Evolutionary conservation across 2,797 vertebrate species (phyloP).

Genomic region (Sebastolobus alascanus): DNA sequence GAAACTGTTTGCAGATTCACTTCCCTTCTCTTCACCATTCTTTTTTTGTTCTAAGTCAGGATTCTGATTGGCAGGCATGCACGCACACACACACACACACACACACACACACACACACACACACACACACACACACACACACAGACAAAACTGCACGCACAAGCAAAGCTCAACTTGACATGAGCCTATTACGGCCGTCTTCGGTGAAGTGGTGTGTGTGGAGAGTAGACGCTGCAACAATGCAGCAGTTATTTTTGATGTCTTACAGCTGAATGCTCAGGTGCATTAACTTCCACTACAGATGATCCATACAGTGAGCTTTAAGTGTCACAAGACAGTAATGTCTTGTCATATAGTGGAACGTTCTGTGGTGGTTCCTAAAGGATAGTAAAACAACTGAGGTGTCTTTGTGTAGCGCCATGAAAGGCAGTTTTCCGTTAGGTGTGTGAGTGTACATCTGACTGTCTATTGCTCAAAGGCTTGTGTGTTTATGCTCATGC

Average conservation of each 20-base stretch:
- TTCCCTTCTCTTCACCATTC: conserved; percentile 54
- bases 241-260: conserved; percentile 40
- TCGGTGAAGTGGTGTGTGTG: conserved; percentile 33
- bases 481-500: conserved; percentile 6
- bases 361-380: background rate
- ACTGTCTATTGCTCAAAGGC: conserved; percentile 3
- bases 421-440: conserved; percentile 12
- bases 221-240: conserved; percentile 25
- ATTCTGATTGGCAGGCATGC: conserved; percentile 61
- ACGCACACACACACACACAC: background rate
- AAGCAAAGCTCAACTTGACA: conserved; percentile 52
- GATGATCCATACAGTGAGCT: conserved; percentile 6
- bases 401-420: background rate
- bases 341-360: background rate
- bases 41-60: conserved; percentile 23
- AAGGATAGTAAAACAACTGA: conserved; percentile 20
- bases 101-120: background rate
- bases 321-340: conserved; percentile 18
- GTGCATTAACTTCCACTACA: conserved; percentile 27
- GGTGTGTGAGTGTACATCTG: conserved; percentile 14
- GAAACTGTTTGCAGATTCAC: conserved; percentile 73
- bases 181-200: conserved; percentile 43
- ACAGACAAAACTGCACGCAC: conserved; percentile 22
- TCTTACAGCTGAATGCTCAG: conserved; percentile 52
- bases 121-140: conserved; percentile 18